These are phyloP conservation scores for Odobenus rosmarus DNA, from an alignment of 2,113 vertebrate species.

Conservation along the genomic window DNA sequence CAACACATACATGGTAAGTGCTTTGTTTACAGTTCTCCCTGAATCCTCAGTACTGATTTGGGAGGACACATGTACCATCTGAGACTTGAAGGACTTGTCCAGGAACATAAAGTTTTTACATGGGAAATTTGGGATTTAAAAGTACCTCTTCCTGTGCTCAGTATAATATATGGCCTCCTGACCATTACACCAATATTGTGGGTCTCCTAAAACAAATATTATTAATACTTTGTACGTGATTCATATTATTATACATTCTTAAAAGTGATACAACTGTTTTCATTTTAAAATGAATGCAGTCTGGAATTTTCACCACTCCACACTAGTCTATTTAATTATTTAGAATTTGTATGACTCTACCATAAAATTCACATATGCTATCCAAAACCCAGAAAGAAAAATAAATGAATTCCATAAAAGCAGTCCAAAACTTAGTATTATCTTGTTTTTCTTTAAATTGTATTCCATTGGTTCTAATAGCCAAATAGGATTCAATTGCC, in stretches of 20 bases:
- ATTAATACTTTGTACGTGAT: constrained; percentile 68
- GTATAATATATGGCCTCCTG: background rate
- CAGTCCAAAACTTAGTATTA: constrained; percentile 68
- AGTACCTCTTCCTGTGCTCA: background rate
- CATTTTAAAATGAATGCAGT: constrained; percentile 69
- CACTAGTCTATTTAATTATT: constrained; percentile 68
- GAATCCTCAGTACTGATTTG: background rate
- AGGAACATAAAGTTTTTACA: background rate
- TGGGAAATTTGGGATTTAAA: background rate
- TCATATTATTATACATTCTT: constrained; percentile 61
- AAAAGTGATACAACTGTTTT: constrained; percentile 65
- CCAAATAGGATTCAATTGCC: constrained; percentile 46
- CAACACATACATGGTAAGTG: background rate
- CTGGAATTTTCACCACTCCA: constrained; percentile 63
- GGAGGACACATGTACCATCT: background rate
- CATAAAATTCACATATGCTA: constrained; percentile 55
- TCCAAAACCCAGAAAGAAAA: constrained; percentile 76
- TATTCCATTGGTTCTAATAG: constrained; percentile 41
- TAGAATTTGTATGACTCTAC: constrained; percentile 53
- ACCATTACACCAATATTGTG: background rate
- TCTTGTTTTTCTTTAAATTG: constrained; percentile 75
- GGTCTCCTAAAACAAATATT: constrained; percentile 66
- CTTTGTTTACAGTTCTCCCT: background rate
- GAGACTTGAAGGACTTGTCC: background rate
- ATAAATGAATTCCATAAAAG: constrained; percentile 67